Base-by-base conservation (phyloP, 2,797 vertebrate genomes). In the Phoeniculus purpureus region DNA sequence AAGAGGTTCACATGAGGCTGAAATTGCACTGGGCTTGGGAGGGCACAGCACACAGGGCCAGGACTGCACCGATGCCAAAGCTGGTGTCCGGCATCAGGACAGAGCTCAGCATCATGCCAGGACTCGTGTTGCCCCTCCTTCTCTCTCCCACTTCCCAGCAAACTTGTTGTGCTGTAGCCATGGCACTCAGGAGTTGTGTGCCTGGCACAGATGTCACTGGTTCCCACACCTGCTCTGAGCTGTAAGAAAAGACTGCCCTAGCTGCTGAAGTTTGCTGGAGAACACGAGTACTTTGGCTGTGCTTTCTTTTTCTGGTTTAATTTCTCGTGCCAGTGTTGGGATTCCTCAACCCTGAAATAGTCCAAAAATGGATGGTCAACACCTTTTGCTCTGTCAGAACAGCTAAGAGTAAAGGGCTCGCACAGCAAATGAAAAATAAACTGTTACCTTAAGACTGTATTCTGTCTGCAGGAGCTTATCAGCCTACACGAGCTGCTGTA, bases 161-260 rank as follows among this genome's bases (percentile, higher is more conserved):
- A 88, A 90, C 54, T 6, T 55, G 59, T 45, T 50, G 81, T 56
- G 37, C 55, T 75, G 58, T 19, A 64, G 58, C 61, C 85, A 79
- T 0, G 0, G 58, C 45, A 34, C 27, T 83, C 25, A 1, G 2
- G 32, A 75, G 73, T 2, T 66, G 40, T 1, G 0, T 50, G 45
- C 47, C 60, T 78, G 58, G 60, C 60, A 75, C 31, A 82, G 85
- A 76, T n/a, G 61, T 66, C 27, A 61, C 37, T 25, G 26, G 27
- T 32, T 85, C 72, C 77, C 62, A 72, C 47, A 75, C n/a, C 52
- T 90, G 58, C 73, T 87, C 55, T 85, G 59, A 68, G 17, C 29
- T 76, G 10, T 26, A 23, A 4, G 2, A 26, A 47, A 81, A 61
- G 54, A 61, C 37, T 60, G 51, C 37, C 52, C 56, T 13, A 50